Base-by-base conservation (phyloP, 2,888 invertebrate genomes). In the Ornithoptera alexandrae region DNA sequence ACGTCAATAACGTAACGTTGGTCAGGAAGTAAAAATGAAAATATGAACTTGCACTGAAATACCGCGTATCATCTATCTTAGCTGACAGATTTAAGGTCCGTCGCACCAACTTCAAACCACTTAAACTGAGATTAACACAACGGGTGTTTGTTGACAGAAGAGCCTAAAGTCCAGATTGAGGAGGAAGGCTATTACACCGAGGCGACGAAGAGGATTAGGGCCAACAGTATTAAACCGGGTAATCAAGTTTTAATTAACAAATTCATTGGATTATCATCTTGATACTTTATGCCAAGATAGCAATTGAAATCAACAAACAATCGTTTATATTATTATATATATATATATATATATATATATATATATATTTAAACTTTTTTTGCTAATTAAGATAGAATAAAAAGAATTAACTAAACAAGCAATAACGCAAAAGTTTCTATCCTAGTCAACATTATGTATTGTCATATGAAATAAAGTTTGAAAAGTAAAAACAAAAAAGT, bases 111-210 rank as follows among this genome's bases (percentile, higher is more conserved):
- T 20, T 24, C 6, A 50, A 50, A 65, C 39, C 67, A 62, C 67
- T 67, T 68, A 58, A 68, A 68, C 12, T 46, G n/a, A 68, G 62
- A 68, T 68, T 68, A 68, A 42, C 58, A 56, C 58, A 58, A 68
- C 58, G 30, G 18, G 65, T 61, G 42, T 74, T 75, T 75, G 63
- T 78, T 82, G 78, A 59, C 85, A 93, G 93, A 90, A 77, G 93
- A 93, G 74, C 90, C 93, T 2, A 90, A 91, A 79, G 80, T 90
- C 64, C 90, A 92, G 78, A 86, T 93, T 72, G 92, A 92, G 74
- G 92, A 92, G 65, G 93, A 92, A 73, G 82, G 82, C 30, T 91
- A 86, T 74, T 89, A 83, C 74, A 86, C 77, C 68, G 91, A 92
- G 74, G 75, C 85, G 17, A 76, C 88, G 4, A 91, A 89, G 76